Percentiles rank a stretch among this genome's conserved stretches.
phyloP scores from a whole-genome alignment of 2,113 vertebrate species.

The Emydura subglobosa region DNA sequence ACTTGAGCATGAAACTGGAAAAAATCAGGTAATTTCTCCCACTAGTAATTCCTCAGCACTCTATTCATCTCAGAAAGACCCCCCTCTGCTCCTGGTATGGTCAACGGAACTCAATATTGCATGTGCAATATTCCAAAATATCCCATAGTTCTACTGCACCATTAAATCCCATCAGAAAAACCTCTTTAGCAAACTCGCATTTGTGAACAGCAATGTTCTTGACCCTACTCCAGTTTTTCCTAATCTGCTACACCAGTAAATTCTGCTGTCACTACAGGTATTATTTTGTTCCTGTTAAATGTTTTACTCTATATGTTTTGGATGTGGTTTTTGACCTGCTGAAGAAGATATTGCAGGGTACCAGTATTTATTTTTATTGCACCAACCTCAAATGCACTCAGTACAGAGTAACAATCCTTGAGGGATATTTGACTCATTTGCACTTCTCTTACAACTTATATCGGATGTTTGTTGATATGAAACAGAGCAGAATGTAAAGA shows the following conservation, averaged over 20 bases:
- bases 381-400: neutral
- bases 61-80: fast-evolving
- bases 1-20: neutral
- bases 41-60: neutral
- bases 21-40: neutral
- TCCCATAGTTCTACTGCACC: neutral
- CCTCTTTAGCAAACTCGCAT: neutral
- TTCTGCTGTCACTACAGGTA: neutral
- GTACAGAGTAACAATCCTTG: neutral
- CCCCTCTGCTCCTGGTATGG: neutral
- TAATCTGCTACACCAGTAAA: fast-evolving
- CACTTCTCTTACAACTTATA: fast-evolving
- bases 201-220: neutral
- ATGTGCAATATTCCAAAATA: fast-evolving
- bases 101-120: neutral
- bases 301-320: neutral
- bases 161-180: neutral
- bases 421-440: fast-evolving
- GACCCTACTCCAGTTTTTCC: neutral
- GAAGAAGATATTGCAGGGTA: neutral
- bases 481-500: neutral
- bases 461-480: neutral
- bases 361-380: neutral
- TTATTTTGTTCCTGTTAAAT: neutral
- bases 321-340: neutral